Percentiles rank a stretch among this genome's conserved stretches.
phyloP scores from a whole-genome alignment of 2,797 vertebrate genomes.

The Coracias cyanogaster region DNA sequence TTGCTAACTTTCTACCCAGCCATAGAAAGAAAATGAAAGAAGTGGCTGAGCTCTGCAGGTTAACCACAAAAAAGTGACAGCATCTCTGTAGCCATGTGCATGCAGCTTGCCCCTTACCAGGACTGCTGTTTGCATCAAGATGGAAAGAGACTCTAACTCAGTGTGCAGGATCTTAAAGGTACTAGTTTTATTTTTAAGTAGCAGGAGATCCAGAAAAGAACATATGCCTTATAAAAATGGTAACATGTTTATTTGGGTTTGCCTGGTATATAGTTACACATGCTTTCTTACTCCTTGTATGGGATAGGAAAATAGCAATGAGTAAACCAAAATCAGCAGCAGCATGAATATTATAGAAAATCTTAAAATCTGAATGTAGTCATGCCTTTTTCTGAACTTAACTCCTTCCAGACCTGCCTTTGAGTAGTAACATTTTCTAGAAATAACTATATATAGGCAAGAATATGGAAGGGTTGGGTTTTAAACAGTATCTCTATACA shows the following conservation, averaged over 20 bases:
- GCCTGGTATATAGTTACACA: neutral
- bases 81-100: accelerated
- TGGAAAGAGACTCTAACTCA: neutral
- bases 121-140: neutral
- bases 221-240: neutral
- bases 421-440: neutral
- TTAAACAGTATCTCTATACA: neutral
- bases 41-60: neutral
- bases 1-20: neutral
- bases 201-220: neutral
- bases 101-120: neutral
- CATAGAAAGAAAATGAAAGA: neutral
- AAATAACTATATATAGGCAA: neutral
- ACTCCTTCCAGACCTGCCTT: neutral
- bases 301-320: neutral
- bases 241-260: neutral
- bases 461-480: neutral
- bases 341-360: neutral
- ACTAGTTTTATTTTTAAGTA: neutral
- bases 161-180: neutral
- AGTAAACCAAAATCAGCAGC: neutral
- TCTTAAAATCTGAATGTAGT: neutral
- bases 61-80: neutral
- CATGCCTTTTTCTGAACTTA: neutral
- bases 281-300: neutral